Conservation (phyloP, 2,888 invertebrate genomes). For the Miltochrista miniata region DNA sequence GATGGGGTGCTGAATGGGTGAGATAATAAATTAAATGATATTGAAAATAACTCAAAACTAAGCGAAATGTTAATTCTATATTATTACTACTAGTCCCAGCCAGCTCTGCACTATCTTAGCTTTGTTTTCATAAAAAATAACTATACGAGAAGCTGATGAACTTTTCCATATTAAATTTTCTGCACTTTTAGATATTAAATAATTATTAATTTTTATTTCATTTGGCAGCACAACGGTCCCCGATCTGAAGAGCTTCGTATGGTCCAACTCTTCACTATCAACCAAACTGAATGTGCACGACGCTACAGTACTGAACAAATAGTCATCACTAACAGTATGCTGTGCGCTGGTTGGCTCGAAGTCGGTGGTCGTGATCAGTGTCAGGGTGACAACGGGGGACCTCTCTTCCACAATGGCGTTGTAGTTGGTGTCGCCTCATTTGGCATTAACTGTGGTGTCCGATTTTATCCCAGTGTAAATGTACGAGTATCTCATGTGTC, state of each 20-base stretch:
- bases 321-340: conserved; percentile 42
- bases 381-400: conserved; percentile 40
- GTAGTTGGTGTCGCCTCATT: conserved; percentile 54
- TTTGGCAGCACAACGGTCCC: conserved; percentile 17
- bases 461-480: conserved; percentile 48
- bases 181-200: no score
- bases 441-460: conserved; percentile 41
- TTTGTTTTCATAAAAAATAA: no score
- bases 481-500: conserved; percentile 51
- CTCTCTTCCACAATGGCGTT: conserved; percentile 43
- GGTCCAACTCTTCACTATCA: conserved; percentile 47
- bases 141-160: no score
- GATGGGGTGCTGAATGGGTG: conserved; percentile 47
- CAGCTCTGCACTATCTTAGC: no score
- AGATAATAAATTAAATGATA: conserved; percentile 1
- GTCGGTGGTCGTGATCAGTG: conserved; percentile 39
- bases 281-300: conserved; percentile 23
- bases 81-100: no score
- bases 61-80: no score
- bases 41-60: no score
- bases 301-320: not conserved
- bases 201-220: no score
- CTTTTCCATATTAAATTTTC: no score
- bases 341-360: conserved; percentile 43
- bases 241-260: conserved; percentile 45